A percentile compares a stretch with the other conserved stretches of the same genome.
These are phyloP conservation scores for Macroglossus sobrinus DNA, from an alignment of 2,113 vertebrate species.

Conservation along the genomic window DNA sequence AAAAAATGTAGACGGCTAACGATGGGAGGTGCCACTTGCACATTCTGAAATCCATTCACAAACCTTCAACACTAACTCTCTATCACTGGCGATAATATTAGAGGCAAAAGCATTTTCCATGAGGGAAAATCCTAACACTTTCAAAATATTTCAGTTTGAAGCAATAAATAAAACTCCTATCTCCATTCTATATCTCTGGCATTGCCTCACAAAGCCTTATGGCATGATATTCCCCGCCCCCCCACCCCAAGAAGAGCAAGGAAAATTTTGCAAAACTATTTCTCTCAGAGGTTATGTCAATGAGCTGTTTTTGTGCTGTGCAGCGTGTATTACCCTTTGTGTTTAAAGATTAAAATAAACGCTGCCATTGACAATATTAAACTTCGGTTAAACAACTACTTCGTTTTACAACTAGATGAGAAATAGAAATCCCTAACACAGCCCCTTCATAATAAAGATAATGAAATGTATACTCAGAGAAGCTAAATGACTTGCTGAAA, in stretches of 20 bases:
- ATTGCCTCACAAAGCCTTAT: background rate
- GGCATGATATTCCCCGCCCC: background rate
- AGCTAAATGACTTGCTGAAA: background rate
- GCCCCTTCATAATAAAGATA: background rate
- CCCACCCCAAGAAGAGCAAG: background rate
- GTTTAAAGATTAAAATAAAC: slow-evolving; percentile 23
- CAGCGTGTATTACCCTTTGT: background rate
- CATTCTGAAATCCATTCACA: slow-evolving; percentile 82
- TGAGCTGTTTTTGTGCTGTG: background rate
- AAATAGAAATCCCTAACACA: background rate
- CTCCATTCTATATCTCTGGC: background rate
- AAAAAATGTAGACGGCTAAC: slow-evolving; percentile 84
- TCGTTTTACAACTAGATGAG: background rate
- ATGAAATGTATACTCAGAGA: slow-evolving; percentile 3
- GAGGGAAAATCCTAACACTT: slow-evolving; percentile 51
- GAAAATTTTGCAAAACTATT: background rate
- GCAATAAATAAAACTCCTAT: background rate
- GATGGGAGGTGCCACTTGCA: slow-evolving; percentile 82
- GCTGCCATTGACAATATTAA: background rate
- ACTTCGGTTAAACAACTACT: background rate
- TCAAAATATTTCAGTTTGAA: slow-evolving; percentile 48
- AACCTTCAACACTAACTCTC: slow-evolving; percentile 76
- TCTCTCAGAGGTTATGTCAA: background rate
- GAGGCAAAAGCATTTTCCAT: slow-evolving; percentile 46
- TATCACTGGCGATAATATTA: slow-evolving; percentile 59